Evolutionary conservation across 2,113 vertebrate genomes (phyloP), one percentile per base, ranked within the genome.

Genomic region (Notiomystis cincta): DNA sequence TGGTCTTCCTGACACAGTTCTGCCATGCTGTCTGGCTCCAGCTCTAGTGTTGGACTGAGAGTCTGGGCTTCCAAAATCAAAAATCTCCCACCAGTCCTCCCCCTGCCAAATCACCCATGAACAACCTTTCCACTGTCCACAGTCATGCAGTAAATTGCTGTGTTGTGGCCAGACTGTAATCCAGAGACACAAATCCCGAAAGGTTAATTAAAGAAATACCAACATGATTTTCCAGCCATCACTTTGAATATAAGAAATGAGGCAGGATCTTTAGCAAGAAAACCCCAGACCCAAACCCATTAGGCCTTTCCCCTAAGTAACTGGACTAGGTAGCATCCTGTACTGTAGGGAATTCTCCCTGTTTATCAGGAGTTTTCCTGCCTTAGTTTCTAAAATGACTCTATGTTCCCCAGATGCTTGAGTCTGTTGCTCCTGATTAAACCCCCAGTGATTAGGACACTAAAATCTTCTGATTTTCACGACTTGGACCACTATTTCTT

Each of bases 71-170:
- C 25, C 38, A 67, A 76, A 80, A 31, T 15, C 8, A 28, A 87
- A 65, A 53, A 4, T 0, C 12, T 33, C 15, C 22, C 14, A 24
- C 27, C 45, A 33, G 12, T 16, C 12, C 9, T 21, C 3, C 14
- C 24, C 11, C 9, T n/a, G 10, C 11, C 67, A 67, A 62, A 54
- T 27, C 0, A 0, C 17, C 10, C 21, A 9, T 15, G 4, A 22
- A 21, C 13, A 56, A 42, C 40, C 54, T 69, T 77, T 62, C 31
- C 9, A 3, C 14, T 47, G 19, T 21, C 77, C 35, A 58, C 11
- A 50, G 33, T 57, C 30, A 13, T 4, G 13, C 38, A 25, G 22
- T 38, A 71, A 76, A 3, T 67, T 83, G 47, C n/a, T 76, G 31
- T 58, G n/a, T 33, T 53, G 24, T 57, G n/a, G 20, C 28, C 51